These are phyloP conservation scores for Allygus modestus DNA, from an alignment of 2,888 invertebrate species.

Conservation along the genomic window DNA sequence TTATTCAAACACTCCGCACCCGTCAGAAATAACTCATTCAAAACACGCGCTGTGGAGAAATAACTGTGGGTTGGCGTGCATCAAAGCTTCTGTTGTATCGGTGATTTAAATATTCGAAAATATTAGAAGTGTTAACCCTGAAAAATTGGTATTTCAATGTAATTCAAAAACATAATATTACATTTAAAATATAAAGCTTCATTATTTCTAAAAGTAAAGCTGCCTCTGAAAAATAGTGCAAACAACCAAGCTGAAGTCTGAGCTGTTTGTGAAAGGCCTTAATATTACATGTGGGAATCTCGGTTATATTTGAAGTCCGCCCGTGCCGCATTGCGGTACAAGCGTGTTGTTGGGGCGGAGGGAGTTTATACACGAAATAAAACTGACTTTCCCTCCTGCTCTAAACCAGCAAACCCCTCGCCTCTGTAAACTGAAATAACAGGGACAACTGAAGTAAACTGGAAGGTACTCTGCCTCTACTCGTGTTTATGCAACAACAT, in stretches of 20 bases:
- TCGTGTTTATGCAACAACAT: not conserved
- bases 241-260: not conserved
- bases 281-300: not conserved
- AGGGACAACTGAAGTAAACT: not conserved
- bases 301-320: not conserved
- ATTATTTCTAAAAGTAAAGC: too few relatives aligned
- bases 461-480: not conserved
- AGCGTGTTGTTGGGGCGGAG: constrained; percentile 15
- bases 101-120: too few relatives aligned
- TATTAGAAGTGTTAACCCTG: too few relatives aligned
- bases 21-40: too few relatives aligned
- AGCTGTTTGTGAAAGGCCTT: not conserved
- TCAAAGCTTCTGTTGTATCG: too few relatives aligned
- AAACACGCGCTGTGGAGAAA: too few relatives aligned
- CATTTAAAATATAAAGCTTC: too few relatives aligned
- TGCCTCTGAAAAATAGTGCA: not conserved
- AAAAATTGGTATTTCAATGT: too few relatives aligned
- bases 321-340: constrained; percentile 10
- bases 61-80: too few relatives aligned
- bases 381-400: not conserved
- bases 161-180: too few relatives aligned
- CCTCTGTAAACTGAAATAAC: not conserved
- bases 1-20: too few relatives aligned
- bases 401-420: not conserved
- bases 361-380: constrained; percentile 27